Evolutionary conservation across 2,797 vertebrate genomes (phyloP).

Genomic region (Girardinus metallicus): DNA sequence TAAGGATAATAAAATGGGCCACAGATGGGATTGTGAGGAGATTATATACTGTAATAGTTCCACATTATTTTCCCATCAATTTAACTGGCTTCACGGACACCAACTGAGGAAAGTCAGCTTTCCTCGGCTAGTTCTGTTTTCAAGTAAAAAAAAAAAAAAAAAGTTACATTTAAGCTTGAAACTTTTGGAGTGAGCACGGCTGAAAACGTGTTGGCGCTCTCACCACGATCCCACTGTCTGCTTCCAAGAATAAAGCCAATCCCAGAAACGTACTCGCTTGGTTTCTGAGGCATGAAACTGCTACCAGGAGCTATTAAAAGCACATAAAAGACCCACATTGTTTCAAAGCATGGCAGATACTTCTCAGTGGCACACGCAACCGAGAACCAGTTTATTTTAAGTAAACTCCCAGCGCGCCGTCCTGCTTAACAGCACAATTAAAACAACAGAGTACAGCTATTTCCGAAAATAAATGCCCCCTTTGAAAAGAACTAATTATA

Average conservation of each 20-base stretch:
- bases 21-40: not conserved
- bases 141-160: not conserved
- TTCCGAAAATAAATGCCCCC: not conserved
- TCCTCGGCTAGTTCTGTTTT: not conserved
- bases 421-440: slow-evolving; percentile 1
- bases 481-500: not conserved
- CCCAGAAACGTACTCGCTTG: not conserved
- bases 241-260: not conserved
- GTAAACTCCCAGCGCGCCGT: slow-evolving; percentile 8
- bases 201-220: not conserved
- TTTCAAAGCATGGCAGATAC: slow-evolving; percentile 10
- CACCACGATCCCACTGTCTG: not conserved
- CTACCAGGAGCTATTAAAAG: slow-evolving; percentile 20
- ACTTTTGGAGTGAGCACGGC: not conserved
- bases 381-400: slow-evolving; percentile 21
- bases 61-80: not conserved
- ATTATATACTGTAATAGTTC: not conserved
- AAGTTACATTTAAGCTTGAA: not conserved
- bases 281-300: not conserved
- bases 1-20: not conserved
- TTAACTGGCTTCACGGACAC: not conserved
- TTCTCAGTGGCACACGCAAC: slow-evolving; percentile 4
- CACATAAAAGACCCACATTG: slow-evolving; percentile 13
- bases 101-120: not conserved
- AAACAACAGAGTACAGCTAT: not conserved